phyloP scores from a whole-genome alignment of 1,140 invertebrate genomes.

The Myzus persicae region DNA sequence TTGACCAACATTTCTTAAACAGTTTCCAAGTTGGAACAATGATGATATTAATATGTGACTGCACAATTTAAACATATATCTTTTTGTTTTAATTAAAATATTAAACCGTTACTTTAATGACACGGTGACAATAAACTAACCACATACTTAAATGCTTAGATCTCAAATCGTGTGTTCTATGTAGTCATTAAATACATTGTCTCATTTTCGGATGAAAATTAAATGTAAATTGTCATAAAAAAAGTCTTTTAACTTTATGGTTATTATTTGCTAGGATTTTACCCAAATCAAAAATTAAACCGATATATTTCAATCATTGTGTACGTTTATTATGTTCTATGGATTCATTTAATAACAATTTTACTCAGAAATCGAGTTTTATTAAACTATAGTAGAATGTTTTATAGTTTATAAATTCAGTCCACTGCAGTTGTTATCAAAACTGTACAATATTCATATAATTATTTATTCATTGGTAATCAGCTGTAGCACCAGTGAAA shows the following conservation, averaged over 20 bases:
- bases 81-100: too few species aligned
- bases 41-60: neutral
- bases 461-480: neutral
- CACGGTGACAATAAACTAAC: neutral
- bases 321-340: neutral
- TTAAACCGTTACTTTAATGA: neutral
- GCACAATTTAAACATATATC: neutral
- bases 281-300: too few species aligned
- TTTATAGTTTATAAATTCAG: neutral
- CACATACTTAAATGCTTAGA: neutral
- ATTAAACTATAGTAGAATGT: neutral
- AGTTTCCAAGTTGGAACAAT: neutral
- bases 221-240: too few species aligned
- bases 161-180: neutral
- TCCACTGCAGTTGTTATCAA: neutral
- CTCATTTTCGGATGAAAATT: too few species aligned
- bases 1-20: neutral
- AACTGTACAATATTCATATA: neutral
- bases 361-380: neutral
- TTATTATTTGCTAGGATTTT: too few species aligned
- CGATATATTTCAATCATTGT: neutral
- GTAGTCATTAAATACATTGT: neutral
- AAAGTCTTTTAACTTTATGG: too few species aligned
- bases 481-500: neutral
- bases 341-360: neutral